These are phyloP conservation scores for Manis javanica DNA, from an alignment of 2,797 vertebrate species.

Conservation along the genomic window DNA sequence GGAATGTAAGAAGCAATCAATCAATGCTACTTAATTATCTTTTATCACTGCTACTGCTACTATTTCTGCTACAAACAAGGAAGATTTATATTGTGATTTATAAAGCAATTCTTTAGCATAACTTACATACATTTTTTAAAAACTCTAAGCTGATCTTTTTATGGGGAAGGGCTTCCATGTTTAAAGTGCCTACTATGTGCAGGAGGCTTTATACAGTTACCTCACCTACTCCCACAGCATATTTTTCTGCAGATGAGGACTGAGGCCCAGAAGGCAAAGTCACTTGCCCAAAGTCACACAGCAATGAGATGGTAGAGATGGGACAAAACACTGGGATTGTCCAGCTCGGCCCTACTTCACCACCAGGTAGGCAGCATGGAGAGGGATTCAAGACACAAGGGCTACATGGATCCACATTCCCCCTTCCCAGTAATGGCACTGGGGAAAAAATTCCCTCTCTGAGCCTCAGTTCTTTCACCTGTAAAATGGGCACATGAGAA, in stretches of 20 bases:
- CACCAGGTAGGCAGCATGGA: background rate
- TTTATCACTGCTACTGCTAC: background rate
- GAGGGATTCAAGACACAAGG: background rate
- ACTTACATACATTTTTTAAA: background rate
- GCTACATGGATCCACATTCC: background rate
- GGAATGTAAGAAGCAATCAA: background rate
- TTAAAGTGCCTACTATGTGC: background rate
- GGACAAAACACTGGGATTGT: rapidly evolving
- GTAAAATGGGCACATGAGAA: background rate
- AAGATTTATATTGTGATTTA: background rate
- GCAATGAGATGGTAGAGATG: background rate
- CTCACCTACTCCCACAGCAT: background rate
- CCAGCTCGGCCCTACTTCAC: too few relatives aligned
- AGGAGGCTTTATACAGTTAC: background rate
- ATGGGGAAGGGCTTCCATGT: background rate
- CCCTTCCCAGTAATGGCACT: background rate
- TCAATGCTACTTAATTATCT: background rate
- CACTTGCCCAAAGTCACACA: background rate
- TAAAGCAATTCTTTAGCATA: background rate
- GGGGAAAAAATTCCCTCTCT: background rate
- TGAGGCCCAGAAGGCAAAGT: background rate
- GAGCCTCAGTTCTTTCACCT: background rate
- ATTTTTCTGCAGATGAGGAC: background rate
- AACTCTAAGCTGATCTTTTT: background rate
- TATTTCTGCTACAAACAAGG: background rate